Conservation (phyloP, 2,113 vertebrate genomes). For the Brachypodius melanocephalos region DNA sequence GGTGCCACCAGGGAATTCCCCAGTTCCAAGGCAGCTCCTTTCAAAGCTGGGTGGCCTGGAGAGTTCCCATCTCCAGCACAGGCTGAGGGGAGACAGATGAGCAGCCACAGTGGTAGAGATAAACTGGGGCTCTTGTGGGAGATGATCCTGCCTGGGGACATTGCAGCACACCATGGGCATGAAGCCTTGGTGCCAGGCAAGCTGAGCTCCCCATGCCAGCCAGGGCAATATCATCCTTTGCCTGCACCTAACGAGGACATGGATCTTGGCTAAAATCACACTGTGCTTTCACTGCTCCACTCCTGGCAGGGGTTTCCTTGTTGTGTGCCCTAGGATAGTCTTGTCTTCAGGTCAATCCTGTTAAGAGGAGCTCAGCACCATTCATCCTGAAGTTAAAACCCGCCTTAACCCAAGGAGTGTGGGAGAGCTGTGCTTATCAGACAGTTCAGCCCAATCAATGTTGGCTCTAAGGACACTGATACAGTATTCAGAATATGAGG, state of each 20-base stretch:
- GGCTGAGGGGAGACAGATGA: background rate
- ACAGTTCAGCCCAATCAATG: background rate
- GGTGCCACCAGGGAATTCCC: background rate
- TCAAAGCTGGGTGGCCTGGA: background rate
- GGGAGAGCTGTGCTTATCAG: background rate
- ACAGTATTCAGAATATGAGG: background rate
- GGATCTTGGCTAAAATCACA: background rate
- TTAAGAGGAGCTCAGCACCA: background rate
- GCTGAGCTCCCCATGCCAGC: rapidly evolving
- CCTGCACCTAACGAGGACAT: rapidly evolving
- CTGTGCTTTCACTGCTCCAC: rapidly evolving
- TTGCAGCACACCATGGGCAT: background rate
- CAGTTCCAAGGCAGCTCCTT: rapidly evolving
- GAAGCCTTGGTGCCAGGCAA: background rate
- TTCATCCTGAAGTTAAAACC: background rate
- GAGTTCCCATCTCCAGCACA: background rate
- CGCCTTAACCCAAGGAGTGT: rapidly evolving
- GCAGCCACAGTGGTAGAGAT: background rate
- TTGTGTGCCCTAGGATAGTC: background rate
- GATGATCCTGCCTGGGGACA: background rate
- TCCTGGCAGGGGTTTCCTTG: background rate
- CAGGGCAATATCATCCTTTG: background rate
- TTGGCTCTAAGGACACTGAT: background rate
- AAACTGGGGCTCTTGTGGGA: background rate
- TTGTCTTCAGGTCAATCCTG: background rate